Evolutionary conservation across 2,113 vertebrate species (phyloP), one percentile per base, ranked within the genome.

Genomic region (Arothron firmamentum): DNA sequence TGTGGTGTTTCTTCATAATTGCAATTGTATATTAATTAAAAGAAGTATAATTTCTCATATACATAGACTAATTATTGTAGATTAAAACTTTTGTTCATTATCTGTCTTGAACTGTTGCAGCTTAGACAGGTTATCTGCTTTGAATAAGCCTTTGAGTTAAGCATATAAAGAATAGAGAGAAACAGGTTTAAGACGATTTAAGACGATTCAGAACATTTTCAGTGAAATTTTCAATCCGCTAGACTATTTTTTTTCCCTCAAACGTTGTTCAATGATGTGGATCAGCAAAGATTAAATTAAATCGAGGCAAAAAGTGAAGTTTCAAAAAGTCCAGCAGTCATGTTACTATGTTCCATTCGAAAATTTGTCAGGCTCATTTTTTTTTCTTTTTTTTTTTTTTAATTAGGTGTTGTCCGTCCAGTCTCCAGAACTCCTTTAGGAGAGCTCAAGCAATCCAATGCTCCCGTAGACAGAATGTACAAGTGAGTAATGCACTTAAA

Each of bases 401-500:
- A 18, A 52, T 67, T 83, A 96, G 95, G 93, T 79, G 87, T 92
- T 52, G 65, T 91, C 28, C 88, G 93, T 65, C 91, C 93, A 34
- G 74, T 83, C 20, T 80, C 87, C 72, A 91, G 89, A 68, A 87
- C 91, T 58, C 95, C 92, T 16, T 73, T 92, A 17, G 94, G 92
- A 82, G 96, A 95, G n/a, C 86, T 92, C 2, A 93, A 94, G 72
- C 89, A 89, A 75, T 81, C 92, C 52, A 93, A 92, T 66, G 85
- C 91, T 0, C 86, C 92, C 0, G 78, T 92, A 1, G 97, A 99
- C 80, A 93, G 92, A 83, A 84, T 93, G 67, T 98, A 98, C 87
- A 96, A 95, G 97, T 99, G 90, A 95, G 96, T 74, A 23, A 46
- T 48, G 52, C 48, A 15, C 21, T 52, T 43, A 1, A 15, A 11